These are phyloP conservation scores for Exocentrus adspersus DNA, from an alignment of 2,888 invertebrate genomes.

Conservation along the genomic window DNA sequence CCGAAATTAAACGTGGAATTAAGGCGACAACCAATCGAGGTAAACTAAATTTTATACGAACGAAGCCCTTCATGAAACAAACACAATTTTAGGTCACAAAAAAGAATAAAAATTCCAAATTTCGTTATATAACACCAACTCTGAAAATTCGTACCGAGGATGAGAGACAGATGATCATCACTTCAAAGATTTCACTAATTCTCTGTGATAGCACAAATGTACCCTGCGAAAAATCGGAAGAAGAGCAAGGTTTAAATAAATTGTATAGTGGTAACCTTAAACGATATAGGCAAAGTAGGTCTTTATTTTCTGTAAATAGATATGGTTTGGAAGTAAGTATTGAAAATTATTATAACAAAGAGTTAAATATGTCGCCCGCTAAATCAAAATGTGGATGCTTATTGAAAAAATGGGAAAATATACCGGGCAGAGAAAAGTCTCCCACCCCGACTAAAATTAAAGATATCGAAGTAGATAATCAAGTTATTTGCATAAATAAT, in stretches of 20 bases:
- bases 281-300: slow-evolving; percentile 23
- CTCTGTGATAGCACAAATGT: slow-evolving; percentile 38
- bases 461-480: too few species aligned
- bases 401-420: slow-evolving; percentile 71
- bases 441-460: slow-evolving; percentile 60
- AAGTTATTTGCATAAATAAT: too few species aligned
- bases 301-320: slow-evolving; percentile 30
- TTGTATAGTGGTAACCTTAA: slow-evolving; percentile 40
- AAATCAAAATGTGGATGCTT: slow-evolving; percentile 63
- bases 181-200: slow-evolving; percentile 55
- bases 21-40: slow-evolving; percentile 19
- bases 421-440: slow-evolving; percentile 72
- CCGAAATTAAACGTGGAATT: slow-evolving; percentile 28
- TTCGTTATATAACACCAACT: slow-evolving; percentile 57
- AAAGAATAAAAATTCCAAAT: slow-evolving; percentile 54
- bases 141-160: slow-evolving; percentile 55
- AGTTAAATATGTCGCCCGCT: slow-evolving; percentile 61
- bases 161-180: slow-evolving; percentile 55
- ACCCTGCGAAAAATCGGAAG: neutral
- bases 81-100: slow-evolving; percentile 40
- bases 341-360: slow-evolving; percentile 6
- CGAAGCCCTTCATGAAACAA: neutral
- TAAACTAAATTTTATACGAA: slow-evolving; percentile 13
- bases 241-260: neutral
- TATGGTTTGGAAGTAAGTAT: slow-evolving; percentile 37